These are phyloP conservation scores for Melinaea marsaeus DNA, from an alignment of 2,888 invertebrate genomes.

Conservation along the genomic window DNA sequence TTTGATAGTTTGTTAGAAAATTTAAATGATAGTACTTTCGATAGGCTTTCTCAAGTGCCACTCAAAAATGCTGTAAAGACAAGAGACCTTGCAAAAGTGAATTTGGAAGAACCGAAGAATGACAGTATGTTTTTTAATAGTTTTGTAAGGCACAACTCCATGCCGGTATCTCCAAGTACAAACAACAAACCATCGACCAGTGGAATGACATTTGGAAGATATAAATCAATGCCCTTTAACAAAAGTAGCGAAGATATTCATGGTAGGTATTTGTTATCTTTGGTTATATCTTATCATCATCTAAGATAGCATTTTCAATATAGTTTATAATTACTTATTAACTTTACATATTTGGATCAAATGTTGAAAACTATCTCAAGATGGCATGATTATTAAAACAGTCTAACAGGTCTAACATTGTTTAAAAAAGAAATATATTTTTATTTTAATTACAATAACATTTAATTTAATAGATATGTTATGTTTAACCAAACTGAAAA, in stretches of 20 bases:
- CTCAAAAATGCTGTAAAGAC: conserved; percentile 36
- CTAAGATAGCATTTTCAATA: too few species aligned
- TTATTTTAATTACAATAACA: too few species aligned
- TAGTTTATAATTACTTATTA: too few species aligned
- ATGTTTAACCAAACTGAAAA: not conserved
- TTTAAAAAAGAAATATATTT: too few species aligned
- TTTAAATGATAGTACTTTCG: conserved; percentile 69
- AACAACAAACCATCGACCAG: conserved; percentile 60
- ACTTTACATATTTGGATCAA: too few species aligned
- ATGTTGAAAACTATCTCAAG: too few species aligned
- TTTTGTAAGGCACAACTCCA: conserved; percentile 65
- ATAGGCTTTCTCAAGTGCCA: conserved; percentile 62
- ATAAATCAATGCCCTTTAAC: conserved; percentile 68
- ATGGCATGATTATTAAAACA: too few species aligned
- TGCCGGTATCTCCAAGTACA: conserved; percentile 66
- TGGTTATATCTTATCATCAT: not conserved
- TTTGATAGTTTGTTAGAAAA: conserved; percentile 68
- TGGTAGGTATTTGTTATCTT: conserved; percentile 36
- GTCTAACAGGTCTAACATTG: too few species aligned
- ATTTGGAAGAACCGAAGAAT: conserved; percentile 50
- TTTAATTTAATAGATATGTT: not conserved
- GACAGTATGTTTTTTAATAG: conserved; percentile 54
- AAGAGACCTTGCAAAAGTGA: conserved; percentile 42
- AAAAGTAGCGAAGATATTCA: conserved; percentile 43
- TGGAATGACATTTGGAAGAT: conserved; percentile 62